Conservation (phyloP, 2,113 vertebrate genomes). For the Gnathonemus echidnorhynchus region DNA sequence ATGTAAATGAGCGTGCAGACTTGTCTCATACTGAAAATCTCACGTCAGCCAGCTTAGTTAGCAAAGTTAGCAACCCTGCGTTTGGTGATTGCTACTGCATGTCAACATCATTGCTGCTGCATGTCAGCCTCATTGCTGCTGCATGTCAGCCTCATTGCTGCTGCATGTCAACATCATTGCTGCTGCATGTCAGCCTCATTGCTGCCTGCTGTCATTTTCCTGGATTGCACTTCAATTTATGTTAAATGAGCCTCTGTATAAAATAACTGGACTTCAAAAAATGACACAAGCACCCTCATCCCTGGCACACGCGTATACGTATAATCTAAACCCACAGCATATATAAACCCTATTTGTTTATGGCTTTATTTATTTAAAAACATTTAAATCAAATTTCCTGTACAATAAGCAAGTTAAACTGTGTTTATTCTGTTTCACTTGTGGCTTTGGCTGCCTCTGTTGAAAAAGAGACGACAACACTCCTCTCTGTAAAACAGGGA, state of each 20-base stretch:
- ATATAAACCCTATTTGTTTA: conserved; percentile 2
- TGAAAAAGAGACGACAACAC: neutral
- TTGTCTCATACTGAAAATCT: neutral
- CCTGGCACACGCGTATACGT: neutral
- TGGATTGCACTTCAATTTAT: neutral
- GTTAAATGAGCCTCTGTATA: neutral
- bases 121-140: neutral
- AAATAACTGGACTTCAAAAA: neutral
- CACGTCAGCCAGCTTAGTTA: neutral
- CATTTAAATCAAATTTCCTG: neutral
- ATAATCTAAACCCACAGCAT: neutral
- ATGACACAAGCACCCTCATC: neutral
- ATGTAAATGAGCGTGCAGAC: neutral
- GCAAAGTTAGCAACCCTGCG: neutral
- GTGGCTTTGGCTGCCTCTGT: conserved; percentile 7
- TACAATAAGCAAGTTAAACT: neutral
- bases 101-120: neutral
- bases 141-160: too few species aligned
- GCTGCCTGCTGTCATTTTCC: neutral
- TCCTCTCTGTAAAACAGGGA: neutral
- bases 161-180: too few species aligned
- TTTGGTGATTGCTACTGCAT: neutral
- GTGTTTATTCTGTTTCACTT: neutral
- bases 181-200: neutral
- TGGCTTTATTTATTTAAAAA: neutral